phyloP scores from a whole-genome alignment of 2,113 vertebrate genomes.

The Xiphophorus hellerii region DNA sequence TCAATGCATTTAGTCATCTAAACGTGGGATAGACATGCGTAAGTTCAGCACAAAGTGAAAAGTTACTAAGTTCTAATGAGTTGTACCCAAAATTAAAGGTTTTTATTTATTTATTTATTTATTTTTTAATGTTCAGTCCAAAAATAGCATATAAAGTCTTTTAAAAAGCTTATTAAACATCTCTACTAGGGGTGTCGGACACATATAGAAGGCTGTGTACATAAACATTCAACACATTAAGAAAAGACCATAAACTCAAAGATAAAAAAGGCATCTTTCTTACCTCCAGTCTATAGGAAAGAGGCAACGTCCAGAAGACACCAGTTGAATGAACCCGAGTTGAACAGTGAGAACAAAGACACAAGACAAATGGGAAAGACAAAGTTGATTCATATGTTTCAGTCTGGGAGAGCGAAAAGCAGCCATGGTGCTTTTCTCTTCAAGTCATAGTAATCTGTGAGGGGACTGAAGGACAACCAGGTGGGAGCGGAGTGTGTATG shows the following conservation, averaged over 20 bases:
- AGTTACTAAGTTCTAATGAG: no score
- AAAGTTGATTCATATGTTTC: constrained; percentile 12
- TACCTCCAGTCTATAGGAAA: constrained; percentile 78
- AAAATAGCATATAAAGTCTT: neutral
- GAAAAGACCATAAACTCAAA: neutral
- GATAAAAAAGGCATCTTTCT: constrained; percentile 20
- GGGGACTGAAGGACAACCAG: constrained; percentile 15
- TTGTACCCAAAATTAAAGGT: neutral
- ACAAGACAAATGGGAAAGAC: constrained; percentile 8
- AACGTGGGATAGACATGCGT: neutral
- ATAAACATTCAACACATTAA: neutral
- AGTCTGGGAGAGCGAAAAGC: constrained; percentile 10
- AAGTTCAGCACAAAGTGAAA: neutral
- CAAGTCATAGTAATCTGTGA: constrained; percentile 24
- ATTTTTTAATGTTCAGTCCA: neutral
- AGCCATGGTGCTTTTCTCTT: constrained; percentile 47
- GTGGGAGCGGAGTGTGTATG: constrained; percentile 44
- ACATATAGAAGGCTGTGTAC: neutral
- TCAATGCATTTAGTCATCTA: no score
- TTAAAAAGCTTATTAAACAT: neutral
- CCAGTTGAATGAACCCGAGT: constrained; percentile 35
- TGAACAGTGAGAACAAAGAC: constrained; percentile 29
- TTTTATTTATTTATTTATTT: no score
- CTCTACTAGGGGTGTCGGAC: neutral
- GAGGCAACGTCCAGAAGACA: constrained; percentile 59